Evolutionary conservation across 2,113 vertebrate species (phyloP), one percentile per base, ranked within the genome.

Genomic region (Rhombomys opimus): DNA sequence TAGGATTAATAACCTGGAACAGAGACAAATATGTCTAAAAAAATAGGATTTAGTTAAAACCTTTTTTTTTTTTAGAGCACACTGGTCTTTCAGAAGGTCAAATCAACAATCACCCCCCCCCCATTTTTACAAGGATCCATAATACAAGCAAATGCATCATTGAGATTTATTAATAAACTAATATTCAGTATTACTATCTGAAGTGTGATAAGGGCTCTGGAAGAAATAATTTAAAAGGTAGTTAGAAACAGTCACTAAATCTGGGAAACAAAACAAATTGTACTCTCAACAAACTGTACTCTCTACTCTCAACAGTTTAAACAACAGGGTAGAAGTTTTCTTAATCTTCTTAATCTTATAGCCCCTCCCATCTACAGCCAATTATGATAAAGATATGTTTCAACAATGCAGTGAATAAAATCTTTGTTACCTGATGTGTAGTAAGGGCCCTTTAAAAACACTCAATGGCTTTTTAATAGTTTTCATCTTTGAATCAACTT

Each of bases 391-490:
- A 94, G 27, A 65, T 88, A 92, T 61, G 10, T 76, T 73, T 92
- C n/a, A 52, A 93, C 25, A 88, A 50, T n/a, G 52, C 2, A 95
- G 50, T 0, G 59, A 88, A 92, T 63, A 72, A 82, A 80, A 76
- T 38, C 46, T 67, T 50, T 86, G 96, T 97, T 99, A 99, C 99
- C 99, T 99, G 98, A 99, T 99, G 76, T 99, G 99, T 82, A 99
- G 98, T 97, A 99, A 98, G 89, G 98, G 98, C 94, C 99, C 99
- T 98, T 99, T 99, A 98, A 99, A 99, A 85, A 99, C 99, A 77
- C 99, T 99, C 97, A 98, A 78, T 35, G 99, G 99, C 98, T 99
- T 99, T 98, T 99, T 99, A 97, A 98, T 98, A 97, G 98, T 98
- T 99, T 98, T 99, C 93, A 96, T 98, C 98, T 99, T 99, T 96